Evolutionary conservation across 1,140 invertebrate genomes (phyloP).

Genomic region (Plutomurus gul): DNA sequence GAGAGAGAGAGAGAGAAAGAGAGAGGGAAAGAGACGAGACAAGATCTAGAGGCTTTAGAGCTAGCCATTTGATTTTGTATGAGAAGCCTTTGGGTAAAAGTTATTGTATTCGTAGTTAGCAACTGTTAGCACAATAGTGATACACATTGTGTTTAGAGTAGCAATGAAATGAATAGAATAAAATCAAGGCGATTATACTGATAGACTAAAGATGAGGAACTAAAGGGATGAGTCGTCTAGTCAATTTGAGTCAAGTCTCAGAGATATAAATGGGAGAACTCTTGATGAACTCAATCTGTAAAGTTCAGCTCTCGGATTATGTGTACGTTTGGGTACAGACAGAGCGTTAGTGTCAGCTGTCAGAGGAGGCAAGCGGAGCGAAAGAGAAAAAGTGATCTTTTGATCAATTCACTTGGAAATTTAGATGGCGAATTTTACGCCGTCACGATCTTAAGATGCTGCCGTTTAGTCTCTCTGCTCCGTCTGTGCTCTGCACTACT

Average conservation of each 20-base stretch:
- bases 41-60: background rate
- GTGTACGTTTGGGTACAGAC: background rate
- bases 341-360: conserved; percentile 24
- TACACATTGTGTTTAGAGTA: background rate
- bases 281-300: conserved; percentile 29
- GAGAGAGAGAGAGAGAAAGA: background rate
- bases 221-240: background rate
- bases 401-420: conserved; percentile 34
- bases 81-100: background rate
- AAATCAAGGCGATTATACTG: background rate
- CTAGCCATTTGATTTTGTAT: background rate
- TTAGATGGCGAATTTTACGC: conserved; percentile 34
- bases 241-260: background rate
- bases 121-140: background rate
- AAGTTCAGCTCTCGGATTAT: conserved; percentile 17
- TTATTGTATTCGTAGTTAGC: background rate
- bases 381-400: conserved; percentile 33
- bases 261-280: conserved; percentile 1
- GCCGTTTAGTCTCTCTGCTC: conserved; percentile 5
- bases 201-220: background rate
- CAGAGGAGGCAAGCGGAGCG: conserved; percentile 8
- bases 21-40: background rate
- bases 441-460: conserved; percentile 18
- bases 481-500: no score
- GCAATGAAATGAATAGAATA: background rate